These are phyloP conservation scores for Metridium senile DNA, from an alignment of 92 coral and sea anemone species.

Conservation along the genomic window DNA sequence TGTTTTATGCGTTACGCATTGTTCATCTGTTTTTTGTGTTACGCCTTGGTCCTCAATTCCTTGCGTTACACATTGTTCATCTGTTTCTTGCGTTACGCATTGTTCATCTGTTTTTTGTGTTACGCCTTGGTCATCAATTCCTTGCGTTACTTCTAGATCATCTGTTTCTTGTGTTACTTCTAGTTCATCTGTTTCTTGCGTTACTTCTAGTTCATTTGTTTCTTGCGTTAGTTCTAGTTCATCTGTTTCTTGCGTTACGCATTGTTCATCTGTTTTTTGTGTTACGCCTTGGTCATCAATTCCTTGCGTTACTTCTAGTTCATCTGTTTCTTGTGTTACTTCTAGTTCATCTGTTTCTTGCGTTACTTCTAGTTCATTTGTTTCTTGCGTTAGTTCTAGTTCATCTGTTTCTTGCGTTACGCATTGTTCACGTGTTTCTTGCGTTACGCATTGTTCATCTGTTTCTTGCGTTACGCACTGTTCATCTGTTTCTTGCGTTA, in stretches of 20 bases:
- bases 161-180: neutral
- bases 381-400: neutral
- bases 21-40: neutral
- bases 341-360: neutral
- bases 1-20: neutral
- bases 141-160: neutral
- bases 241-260: neutral
- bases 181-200: neutral
- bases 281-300: neutral
- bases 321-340: neutral
- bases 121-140: neutral
- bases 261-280: neutral
- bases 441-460: neutral
- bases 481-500: neutral
- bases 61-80: slow-evolving; percentile 4
- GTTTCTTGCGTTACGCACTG: neutral
- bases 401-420: neutral
- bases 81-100: neutral
- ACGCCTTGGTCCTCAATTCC: neutral
- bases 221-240: neutral
- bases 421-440: neutral
- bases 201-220: neutral
- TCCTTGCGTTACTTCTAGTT: neutral
- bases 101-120: slow-evolving; percentile 5
- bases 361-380: neutral